Evolutionary conservation across 1,140 invertebrate species (phyloP).

Genomic region (Eriosoma lanigerum): DNA sequence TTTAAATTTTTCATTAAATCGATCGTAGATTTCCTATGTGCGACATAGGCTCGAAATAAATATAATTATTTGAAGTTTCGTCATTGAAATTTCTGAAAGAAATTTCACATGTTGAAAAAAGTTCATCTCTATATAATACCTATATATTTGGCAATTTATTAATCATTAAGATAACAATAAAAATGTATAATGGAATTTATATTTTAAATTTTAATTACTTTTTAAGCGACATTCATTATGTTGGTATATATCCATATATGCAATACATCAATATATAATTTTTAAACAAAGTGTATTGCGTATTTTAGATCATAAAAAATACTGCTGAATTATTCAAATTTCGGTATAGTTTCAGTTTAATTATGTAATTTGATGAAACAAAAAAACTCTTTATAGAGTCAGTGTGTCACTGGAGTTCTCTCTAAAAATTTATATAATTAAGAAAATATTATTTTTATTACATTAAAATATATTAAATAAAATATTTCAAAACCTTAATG

Average conservation of each 20-base stretch:
- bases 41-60: no score
- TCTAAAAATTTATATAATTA: background rate
- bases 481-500: background rate
- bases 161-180: background rate
- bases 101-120: background rate
- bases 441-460: no score
- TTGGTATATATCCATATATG: no score
- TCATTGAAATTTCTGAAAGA: background rate
- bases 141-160: background rate
- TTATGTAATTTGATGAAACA: background rate
- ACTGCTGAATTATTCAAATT: slow-evolving; percentile 10
- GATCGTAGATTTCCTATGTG: no score
- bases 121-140: background rate
- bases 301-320: background rate
- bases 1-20: no score
- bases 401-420: background rate
- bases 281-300: background rate
- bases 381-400: background rate
- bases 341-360: background rate
- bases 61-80: background rate
- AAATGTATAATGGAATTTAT: background rate
- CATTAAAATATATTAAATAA: no score
- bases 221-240: background rate
- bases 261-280: background rate
- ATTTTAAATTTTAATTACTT: background rate